These are phyloP conservation scores for Dinomys branickii DNA, from an alignment of 2,113 vertebrate genomes.

Conservation along the genomic window DNA sequence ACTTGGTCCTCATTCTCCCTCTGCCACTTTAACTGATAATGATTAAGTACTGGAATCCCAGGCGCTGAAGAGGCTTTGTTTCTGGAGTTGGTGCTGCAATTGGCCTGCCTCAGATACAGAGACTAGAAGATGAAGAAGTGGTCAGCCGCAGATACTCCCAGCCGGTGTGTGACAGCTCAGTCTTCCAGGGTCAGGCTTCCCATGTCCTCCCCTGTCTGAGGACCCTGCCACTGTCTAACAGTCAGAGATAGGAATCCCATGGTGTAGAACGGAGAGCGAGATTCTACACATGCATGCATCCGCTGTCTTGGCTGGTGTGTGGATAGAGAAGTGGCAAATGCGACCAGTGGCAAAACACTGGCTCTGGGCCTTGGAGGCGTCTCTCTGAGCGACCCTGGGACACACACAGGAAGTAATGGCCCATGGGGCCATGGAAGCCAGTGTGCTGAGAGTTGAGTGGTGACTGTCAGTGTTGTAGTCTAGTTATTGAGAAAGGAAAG, in stretches of 20 bases:
- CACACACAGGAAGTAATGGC: background rate
- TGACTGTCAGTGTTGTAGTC: background rate
- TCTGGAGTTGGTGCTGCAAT: background rate
- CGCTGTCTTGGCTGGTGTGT: background rate
- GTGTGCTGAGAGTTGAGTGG: background rate
- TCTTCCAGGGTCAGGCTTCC: background rate
- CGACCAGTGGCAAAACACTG: background rate
- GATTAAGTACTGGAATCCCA: background rate
- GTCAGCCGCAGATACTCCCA: background rate
- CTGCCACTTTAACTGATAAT: background rate
- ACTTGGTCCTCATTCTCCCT: background rate
- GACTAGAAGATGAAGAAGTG: background rate
- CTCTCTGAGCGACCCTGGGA: background rate
- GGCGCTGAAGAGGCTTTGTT: background rate
- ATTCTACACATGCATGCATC: background rate
- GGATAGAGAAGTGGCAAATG: background rate
- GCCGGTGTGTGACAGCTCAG: background rate
- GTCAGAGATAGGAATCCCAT: background rate
- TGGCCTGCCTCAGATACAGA: background rate
- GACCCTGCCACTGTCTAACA: background rate
- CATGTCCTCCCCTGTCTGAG: background rate
- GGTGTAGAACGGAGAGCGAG: background rate
- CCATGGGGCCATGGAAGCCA: background rate
- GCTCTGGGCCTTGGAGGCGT: background rate
- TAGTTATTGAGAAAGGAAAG: constrained; percentile 37